Evolutionary conservation across 2,113 vertebrate genomes (phyloP).

Genomic region (Sprattus sprattus): DNA sequence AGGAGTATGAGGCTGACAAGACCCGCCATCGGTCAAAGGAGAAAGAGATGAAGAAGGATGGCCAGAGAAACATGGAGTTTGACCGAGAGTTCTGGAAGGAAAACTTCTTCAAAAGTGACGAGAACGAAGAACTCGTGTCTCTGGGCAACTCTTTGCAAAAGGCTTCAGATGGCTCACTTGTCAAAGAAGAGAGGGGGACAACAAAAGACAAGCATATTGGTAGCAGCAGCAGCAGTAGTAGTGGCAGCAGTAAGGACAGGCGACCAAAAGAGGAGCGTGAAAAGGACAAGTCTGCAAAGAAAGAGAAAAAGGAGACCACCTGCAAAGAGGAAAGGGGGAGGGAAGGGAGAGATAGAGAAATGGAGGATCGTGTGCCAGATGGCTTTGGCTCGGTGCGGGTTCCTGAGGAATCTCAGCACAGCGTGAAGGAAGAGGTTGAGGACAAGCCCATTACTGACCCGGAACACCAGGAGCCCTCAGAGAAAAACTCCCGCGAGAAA

Average conservation of each 20-base stretch:
- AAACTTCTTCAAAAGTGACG: constrained; percentile 98
- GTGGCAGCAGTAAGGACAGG: constrained; percentile 80
- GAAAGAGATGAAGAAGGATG: constrained; percentile 82
- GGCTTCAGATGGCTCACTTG: constrained; percentile 73
- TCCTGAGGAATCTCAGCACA: constrained; percentile 63
- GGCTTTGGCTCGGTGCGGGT: constrained; percentile 59
- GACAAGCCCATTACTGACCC: constrained; percentile 72
- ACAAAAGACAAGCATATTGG: constrained; percentile 79
- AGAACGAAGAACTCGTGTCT: constrained; percentile 79
- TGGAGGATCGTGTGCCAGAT: constrained; percentile 63
- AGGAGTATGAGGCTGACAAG: constrained; percentile 85
- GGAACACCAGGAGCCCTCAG: constrained; percentile 80
- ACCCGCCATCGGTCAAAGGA: constrained; percentile 87
- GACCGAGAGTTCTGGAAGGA: constrained; percentile 99
- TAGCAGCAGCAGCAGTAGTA: constrained; percentile 58
- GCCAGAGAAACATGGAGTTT: constrained; percentile 91
- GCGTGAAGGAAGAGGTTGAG: constrained; percentile 77
- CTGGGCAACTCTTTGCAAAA: constrained; percentile 76
- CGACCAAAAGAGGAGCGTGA: constrained; percentile 83
- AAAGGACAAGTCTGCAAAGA: constrained; percentile 79
- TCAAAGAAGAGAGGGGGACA: constrained; percentile 82
- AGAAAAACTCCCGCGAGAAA: constrained; percentile 84
- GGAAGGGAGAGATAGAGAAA: constrained; percentile 78
- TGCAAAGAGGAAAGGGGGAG: constrained; percentile 82
- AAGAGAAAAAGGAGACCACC: constrained; percentile 78